Base-by-base conservation (phyloP, 2,888 invertebrate genomes). In the Caenorhabditis panamensis region DNA sequence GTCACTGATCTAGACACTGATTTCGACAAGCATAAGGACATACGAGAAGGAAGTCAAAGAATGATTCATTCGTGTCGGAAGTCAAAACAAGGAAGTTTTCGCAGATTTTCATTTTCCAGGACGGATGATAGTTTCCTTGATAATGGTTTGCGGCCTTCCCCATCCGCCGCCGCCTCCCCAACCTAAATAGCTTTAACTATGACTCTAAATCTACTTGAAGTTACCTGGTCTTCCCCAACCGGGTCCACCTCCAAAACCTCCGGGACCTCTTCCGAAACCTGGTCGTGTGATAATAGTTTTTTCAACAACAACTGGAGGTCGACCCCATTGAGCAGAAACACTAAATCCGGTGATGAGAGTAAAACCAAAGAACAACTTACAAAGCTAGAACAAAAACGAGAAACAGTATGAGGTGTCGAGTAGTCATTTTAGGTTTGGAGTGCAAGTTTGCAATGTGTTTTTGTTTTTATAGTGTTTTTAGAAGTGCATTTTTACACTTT, bases 271-370 rank as follows among this genome's bases (percentile, higher is more conserved):
- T 22, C 59, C 59, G n/a, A 59, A 59, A 3, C 59, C 59, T 18
- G 59, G 59, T 9, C 24, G 1, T 22, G 31, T 44, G 1, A 63
- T 47, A 16, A 72, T 63, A 5, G 72, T 72, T 47, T 63, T 72
- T 41, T 47, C 28, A 13, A 72, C 37, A 4, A 44, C 71, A n/a
- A 72, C 71, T 9, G 71, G 69, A 6, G 26, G 61, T n/a, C 71
- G 63, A 26, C 71, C 71, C 71, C 63, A 72, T 63, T 63, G 63
- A 24, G 56, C 72, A 28, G 49, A 26, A 3, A 36, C 63, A 0
- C 72, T 72, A 31, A 37, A 59, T 16, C 3, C 20, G 22, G 8
- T 20, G 13, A 49, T 9, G 4, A 54, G 20, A 1, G n/a, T 6
- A 31, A 31, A 31, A 31, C 31, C 4, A 31, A 6, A 6, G 31